phyloP scores from a whole-genome alignment of 2,113 vertebrate genomes.

The Menidia beryllina region DNA sequence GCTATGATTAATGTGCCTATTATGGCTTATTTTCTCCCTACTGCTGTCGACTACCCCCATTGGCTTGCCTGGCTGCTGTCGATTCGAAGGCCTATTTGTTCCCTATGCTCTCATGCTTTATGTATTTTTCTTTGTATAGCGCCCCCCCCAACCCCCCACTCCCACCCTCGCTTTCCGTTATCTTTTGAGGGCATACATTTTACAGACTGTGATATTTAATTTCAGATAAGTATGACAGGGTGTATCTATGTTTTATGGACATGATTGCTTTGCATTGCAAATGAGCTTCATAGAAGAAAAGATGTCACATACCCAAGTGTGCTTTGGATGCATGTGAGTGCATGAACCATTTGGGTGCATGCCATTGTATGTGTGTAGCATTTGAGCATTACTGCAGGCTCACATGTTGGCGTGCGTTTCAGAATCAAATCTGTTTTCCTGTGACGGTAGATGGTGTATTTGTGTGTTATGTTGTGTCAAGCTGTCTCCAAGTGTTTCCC shows the following conservation, averaged over 20 bases:
- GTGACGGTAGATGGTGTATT: conserved; percentile 29
- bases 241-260: conserved; percentile 12
- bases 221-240: conserved; percentile 62
- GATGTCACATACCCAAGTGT: not conserved
- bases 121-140: conserved; percentile 42
- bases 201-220: conserved; percentile 60
- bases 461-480: conserved; percentile 39
- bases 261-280: conserved; percentile 29
- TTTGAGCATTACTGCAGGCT: conserved; percentile 11
- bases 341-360: not conserved
- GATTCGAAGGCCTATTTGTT: conserved; percentile 35
- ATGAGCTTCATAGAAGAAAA: conserved; percentile 1
- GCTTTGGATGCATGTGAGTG: conserved; percentile 13
- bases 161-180: conserved; percentile 47
- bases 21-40: not conserved
- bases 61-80: conserved; percentile 31
- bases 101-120: conserved; percentile 53
- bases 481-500: conserved; percentile 61
- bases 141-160: too few relatives aligned
- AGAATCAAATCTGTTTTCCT: conserved; percentile 22
- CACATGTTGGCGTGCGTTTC: not conserved
- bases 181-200: conserved; percentile 60
- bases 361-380: not conserved
- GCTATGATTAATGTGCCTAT: conserved; percentile 25
- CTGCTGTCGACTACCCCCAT: not conserved